Evolutionary conservation across 2,113 vertebrate genomes (phyloP), one percentile per base, ranked within the genome.

Genomic region (Nothoprocta pentlandii): DNA sequence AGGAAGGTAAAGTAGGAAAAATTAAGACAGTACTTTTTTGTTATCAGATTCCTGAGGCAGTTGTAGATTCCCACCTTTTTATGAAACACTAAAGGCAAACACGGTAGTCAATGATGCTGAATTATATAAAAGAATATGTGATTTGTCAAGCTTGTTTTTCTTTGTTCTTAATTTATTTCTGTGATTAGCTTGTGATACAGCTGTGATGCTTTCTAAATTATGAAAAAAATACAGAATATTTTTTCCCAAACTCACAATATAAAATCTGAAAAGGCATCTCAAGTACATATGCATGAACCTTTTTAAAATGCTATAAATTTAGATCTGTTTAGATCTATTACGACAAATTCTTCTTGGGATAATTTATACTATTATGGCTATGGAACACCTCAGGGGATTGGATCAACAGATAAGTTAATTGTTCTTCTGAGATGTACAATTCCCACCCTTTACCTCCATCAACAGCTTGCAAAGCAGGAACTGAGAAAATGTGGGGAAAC

Each of bases 121-220:
- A 83, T 91, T 90, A 74, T 89, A 63, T 67, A 91, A 86, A 88
- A 94, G 2, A 23, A 80, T 80, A 61, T 68, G 32, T 83, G 80
- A 95, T 94, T 95, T 93, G 87, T 95, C 46, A 59, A 89, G 80
- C 90, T 91, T 79, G 67, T 42, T 96, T 96, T 96, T 64, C 64
- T 53, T 4, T 75, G 69, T 78, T 64, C 58, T 71, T 95, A 92
- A 59, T 94, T 92, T 86, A 88, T 86, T 86, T 78, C 77, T 84
- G 32, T 92, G 94, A 90, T 95, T 93, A 96, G 94, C 93, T 80
- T 80, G 42, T 71, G 42, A 71, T 89, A 58, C 46, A 93, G 70
- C 67, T 85, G 46, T 30, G 89, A 32, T 68, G 16, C 28, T 78
- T 84, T 87, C 66, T 78, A 3, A 86, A 80, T 81, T 86, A 56